Evolutionary conservation across 2,113 vertebrate species (phyloP).

Genomic region (Petroica traversi): DNA sequence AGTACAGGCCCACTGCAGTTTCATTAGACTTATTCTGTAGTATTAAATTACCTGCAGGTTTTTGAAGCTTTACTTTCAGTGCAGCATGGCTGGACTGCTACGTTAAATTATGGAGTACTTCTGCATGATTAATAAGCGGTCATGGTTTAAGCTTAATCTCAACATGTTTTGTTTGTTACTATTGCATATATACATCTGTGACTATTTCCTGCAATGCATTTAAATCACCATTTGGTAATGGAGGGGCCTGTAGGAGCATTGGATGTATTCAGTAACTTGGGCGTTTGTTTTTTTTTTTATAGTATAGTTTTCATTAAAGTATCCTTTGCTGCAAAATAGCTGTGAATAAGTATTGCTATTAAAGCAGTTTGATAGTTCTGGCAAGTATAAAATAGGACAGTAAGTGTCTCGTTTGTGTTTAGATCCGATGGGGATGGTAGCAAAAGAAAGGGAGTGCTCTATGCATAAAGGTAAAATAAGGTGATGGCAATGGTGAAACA

Average conservation of each 20-base stretch:
- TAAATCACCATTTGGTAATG: neutral
- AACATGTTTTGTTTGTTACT: neutral
- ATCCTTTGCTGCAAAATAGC: neutral
- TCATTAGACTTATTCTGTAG: neutral
- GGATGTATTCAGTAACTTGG: neutral
- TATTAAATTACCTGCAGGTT: neutral
- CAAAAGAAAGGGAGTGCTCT: neutral
- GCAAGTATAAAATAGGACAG: neutral
- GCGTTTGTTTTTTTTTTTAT: rapidly evolving
- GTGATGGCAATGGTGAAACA: neutral
- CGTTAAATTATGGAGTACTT: neutral
- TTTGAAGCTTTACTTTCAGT: neutral
- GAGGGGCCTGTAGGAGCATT: neutral
- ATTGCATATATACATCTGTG: neutral
- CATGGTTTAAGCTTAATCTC: neutral
- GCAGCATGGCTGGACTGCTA: neutral
- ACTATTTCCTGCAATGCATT: neutral
- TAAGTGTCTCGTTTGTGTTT: neutral
- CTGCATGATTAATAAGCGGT: neutral
- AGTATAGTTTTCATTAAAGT: neutral
- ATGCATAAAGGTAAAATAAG: neutral
- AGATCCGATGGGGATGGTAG: neutral
- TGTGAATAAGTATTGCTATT: neutral
- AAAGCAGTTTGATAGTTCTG: neutral
- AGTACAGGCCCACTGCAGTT: neutral